A percentile compares a stretch with the other conserved stretches of the same genome.
These are phyloP conservation scores for Ispidina lecontei DNA, from an alignment of 2,797 vertebrate species.

Conservation along the genomic window DNA sequence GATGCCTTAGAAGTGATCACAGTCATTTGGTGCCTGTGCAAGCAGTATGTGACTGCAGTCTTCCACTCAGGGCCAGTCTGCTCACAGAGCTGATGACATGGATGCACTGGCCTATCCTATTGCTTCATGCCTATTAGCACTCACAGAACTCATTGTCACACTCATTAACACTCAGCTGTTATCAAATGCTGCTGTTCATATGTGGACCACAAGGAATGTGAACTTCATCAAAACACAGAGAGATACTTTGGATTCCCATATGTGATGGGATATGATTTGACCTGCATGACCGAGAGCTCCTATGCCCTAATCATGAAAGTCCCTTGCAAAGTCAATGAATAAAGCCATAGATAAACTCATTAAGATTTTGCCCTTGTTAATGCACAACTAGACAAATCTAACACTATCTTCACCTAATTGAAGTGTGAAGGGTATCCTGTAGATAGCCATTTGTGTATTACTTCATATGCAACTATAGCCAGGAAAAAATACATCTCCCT, in stretches of 20 bases:
- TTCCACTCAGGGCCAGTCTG: background rate
- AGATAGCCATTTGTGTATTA: background rate
- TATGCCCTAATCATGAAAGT: background rate
- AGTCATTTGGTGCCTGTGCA: background rate
- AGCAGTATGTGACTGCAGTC: background rate
- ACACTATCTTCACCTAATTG: background rate
- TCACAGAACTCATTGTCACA: background rate
- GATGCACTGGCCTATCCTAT: background rate
- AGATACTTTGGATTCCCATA: background rate
- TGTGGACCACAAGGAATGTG: conserved; percentile 24
- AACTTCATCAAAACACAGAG: conserved; percentile 15
- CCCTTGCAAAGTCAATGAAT: background rate
- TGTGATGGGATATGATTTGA: background rate
- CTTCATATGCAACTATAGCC: background rate
- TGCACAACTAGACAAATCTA: background rate
- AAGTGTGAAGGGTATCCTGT: background rate
- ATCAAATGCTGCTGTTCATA: conserved; percentile 35
- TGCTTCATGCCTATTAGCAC: background rate
- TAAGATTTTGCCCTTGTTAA: background rate
- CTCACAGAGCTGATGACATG: background rate
- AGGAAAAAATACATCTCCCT: background rate
- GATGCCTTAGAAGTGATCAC: background rate
- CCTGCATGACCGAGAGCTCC: background rate
- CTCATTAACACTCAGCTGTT: background rate
- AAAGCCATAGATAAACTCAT: background rate